Base-by-base conservation (phyloP, 2,888 invertebrate species). In the Polymixis lichenea region DNA sequence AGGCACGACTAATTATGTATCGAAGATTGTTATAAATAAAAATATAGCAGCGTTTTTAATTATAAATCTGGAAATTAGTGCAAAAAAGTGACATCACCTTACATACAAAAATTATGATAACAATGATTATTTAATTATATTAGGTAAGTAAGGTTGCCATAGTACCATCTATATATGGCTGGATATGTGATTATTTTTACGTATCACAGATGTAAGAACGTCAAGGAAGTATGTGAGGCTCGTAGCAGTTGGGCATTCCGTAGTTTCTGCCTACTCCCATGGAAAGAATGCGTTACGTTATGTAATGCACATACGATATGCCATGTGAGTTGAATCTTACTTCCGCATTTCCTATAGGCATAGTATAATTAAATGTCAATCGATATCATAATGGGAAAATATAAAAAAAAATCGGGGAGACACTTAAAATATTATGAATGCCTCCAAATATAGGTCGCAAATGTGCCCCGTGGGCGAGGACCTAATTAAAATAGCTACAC, bases 401-500 rank as follows among this genome's bases (percentile, higher is more conserved):
- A 58, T 61, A 61, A 13, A 75, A 70, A n/a, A 73, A 73, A 68
- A 32, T 8, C 22, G 22, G 17, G 38, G n/a, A 25, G 15, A 5
- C 46, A 60, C 53, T 64, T 72, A 58, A 72, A 64, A 75, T 70
- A 71, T 62, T 61, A 69, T 51, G 1, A 72, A 67, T 64, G 43
- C 32, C 13, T 68, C 46, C 86, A 49, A 61, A 75, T 65, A 86
- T 60, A 72, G 79, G 53, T 62, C 58, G 55, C 13, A 17, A 75
- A 69, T 32, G 32, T 25, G 22, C 43, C 53, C n/a, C 11, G 87
- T 87, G 79, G 88, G 87, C 72, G 85, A 22, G 9, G 25, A 64
- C 38, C 60, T 82, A 82, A 83, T 83, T 82, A 81, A 80, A 82
- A 84, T 61, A 71, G 68, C 61, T 62, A 65, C 17, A 83, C 65